Base-by-base conservation (phyloP, 2,888 invertebrate genomes). In the Exocentrus adspersus region DNA sequence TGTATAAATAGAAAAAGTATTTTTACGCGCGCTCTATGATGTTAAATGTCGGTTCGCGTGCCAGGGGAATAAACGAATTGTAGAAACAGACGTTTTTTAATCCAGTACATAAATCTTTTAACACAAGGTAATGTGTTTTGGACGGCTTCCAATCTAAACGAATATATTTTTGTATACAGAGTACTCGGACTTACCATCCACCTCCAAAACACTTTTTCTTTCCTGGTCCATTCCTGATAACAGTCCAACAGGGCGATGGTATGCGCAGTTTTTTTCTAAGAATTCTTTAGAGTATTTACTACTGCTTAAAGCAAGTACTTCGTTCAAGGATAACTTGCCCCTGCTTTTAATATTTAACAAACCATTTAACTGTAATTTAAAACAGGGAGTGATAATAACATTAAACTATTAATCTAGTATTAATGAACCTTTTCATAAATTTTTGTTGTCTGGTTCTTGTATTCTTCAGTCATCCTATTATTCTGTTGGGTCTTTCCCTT, bases 141-240 rank as follows among this genome's bases (percentile, higher is more conserved):
- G n/a, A n/a, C n/a, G n/a, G n/a, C n/a, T n/a, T n/a, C n/a, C n/a
- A n/a, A n/a, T n/a, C n/a, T n/a, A n/a, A n/a, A n/a, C n/a, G n/a
- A n/a, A n/a, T n/a, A n/a, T n/a, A n/a, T n/a, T n/a, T n/a, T n/a
- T n/a, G n/a, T n/a, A n/a, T n/a, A n/a, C n/a, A n/a, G n/a, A n/a
- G n/a, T n/a, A n/a, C n/a, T n/a, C n/a, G n/a, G n/a, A n/a, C 52
- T 58, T 64, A 76, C 73, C 75, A 74, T 75, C 74, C 74, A 76
- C 52, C 74, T 68, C 76, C 76, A 76, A 62, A 72, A 76, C 42
- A 56, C 20, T 42, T 60, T 66, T 52, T 72, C 67, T 24, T 72
- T 71, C 24, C 65, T 67, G 41, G 57, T 62, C 74, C 74, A 76
- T 52, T 70, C 69, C 37, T 32, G 54, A 59, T 74, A 72, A 17